Evolutionary conservation across 2,888 invertebrate species (phyloP).

Genomic region (Xestia sexstrigata): DNA sequence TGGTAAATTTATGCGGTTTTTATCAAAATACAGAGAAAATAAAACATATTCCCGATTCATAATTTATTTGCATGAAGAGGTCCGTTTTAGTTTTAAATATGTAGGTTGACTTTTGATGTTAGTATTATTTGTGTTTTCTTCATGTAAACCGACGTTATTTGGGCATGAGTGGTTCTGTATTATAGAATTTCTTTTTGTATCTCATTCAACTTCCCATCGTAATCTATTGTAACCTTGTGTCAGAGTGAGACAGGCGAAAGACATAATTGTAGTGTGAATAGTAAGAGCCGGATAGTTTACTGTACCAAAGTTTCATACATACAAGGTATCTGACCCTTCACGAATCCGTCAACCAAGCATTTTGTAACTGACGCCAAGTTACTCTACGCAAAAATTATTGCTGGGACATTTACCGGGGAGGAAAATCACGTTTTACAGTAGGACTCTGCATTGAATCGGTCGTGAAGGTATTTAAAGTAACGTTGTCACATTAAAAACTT

Average conservation of each 20-base stretch:
- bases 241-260: not conserved
- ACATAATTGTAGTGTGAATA: not conserved
- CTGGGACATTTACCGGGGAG: too few species aligned
- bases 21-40: constrained; percentile 67
- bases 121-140: constrained; percentile 5
- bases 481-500: too few species aligned
- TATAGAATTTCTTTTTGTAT: not conserved
- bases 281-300: not conserved
- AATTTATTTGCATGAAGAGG: constrained; percentile 63
- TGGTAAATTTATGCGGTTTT: constrained; percentile 68
- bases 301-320: not conserved
- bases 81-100: constrained; percentile 62
- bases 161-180: constrained; percentile 26
- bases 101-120: constrained; percentile 20
- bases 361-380: too few species aligned
- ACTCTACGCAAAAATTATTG: too few species aligned
- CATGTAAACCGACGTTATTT: constrained; percentile 20
- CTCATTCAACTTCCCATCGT: constrained; percentile 18
- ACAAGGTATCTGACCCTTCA: too few species aligned
- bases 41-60: constrained; percentile 63
- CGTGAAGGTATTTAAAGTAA: too few species aligned
- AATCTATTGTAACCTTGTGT: not conserved
- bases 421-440: too few species aligned
- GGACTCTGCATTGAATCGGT: too few species aligned
- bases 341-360: too few species aligned